A percentile compares a stretch with the other conserved stretches of the same genome.
Evolutionary conservation across 2,888 invertebrate genomes (phyloP).

Genomic region (Synanthedon myopaeformis): DNA sequence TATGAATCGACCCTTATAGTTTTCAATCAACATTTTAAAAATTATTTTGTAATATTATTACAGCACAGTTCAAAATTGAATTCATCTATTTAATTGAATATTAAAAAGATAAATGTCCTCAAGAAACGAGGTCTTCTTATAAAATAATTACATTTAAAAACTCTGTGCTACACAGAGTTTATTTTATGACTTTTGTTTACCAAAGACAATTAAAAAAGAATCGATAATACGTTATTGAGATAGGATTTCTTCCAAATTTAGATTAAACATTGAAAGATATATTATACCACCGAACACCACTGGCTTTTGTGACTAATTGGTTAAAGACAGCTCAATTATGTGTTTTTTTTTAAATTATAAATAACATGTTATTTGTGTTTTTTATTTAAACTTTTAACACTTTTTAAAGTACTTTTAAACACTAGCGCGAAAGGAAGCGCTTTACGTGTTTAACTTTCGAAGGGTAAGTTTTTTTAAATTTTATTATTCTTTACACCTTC

Average conservation of each 20-base stretch:
- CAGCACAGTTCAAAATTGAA: no score
- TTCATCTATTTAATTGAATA: no score
- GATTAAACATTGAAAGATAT: constrained; percentile 10
- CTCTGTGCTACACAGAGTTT: no score
- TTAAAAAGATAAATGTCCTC: no score
- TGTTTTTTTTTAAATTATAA: constrained; percentile 20
- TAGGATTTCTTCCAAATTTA: constrained; percentile 37
- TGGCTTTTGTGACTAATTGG: constrained; percentile 59
- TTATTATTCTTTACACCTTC: constrained; percentile 13
- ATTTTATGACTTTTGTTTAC: neutral
- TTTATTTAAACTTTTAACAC: constrained; percentile 38
- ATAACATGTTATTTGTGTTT: constrained; percentile 26
- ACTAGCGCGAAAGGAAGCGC: constrained; percentile 15
- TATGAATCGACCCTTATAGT: no score
- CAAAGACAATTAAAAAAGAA: constrained; percentile 1
- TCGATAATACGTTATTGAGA: constrained; percentile 22
- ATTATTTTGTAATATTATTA: no score
- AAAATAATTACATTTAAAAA: no score
- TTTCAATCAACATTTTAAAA: no score
- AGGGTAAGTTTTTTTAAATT: constrained; percentile 50
- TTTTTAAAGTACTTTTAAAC: constrained; percentile 7
- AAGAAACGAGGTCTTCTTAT: no score
- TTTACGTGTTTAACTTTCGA: constrained; percentile 2
- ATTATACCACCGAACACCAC: constrained; percentile 53
- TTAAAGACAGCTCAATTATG: constrained; percentile 59